Conservation (phyloP, 2,113 vertebrate genomes). For the Seriola aureovittata region DNA sequence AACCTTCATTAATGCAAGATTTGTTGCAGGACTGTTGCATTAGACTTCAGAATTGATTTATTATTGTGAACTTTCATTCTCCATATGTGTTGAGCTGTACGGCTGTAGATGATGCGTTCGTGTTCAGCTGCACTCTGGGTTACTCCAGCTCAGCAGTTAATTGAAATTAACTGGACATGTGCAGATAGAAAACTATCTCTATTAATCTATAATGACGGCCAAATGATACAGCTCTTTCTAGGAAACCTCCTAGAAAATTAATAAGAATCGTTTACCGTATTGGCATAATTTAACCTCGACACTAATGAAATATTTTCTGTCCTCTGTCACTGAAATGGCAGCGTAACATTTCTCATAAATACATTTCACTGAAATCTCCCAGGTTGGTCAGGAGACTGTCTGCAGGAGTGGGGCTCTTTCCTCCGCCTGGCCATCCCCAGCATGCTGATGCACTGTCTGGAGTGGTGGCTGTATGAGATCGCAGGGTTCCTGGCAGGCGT, state of each 20-base stretch:
- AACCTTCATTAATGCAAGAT: not conserved
- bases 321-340: not conserved
- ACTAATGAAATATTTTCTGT: not conserved
- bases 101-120: not conserved
- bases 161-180: not conserved
- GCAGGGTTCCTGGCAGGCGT: slow-evolving; percentile 90
- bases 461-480: slow-evolving; percentile 93
- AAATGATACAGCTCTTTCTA: not conserved
- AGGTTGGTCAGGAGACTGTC: slow-evolving; percentile 90
- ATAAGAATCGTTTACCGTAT: not conserved
- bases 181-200: not conserved
- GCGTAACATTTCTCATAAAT: not conserved
- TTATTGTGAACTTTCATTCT: not conserved
- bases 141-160: not conserved
- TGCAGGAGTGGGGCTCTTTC: slow-evolving; percentile 90
- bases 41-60: not conserved
- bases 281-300: not conserved
- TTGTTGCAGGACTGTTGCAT: not conserved
- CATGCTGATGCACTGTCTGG: slow-evolving; percentile 92
- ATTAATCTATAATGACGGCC: not conserved
- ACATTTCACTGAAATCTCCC: not conserved
- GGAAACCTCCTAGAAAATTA: no score
- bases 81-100: not conserved
- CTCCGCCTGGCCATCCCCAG: slow-evolving; percentile 87
- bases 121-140: not conserved